Evolutionary conservation across 2,797 vertebrate species (phyloP), one percentile per base, ranked within the genome.

Genomic region (Acipenser ruthenus): DNA sequence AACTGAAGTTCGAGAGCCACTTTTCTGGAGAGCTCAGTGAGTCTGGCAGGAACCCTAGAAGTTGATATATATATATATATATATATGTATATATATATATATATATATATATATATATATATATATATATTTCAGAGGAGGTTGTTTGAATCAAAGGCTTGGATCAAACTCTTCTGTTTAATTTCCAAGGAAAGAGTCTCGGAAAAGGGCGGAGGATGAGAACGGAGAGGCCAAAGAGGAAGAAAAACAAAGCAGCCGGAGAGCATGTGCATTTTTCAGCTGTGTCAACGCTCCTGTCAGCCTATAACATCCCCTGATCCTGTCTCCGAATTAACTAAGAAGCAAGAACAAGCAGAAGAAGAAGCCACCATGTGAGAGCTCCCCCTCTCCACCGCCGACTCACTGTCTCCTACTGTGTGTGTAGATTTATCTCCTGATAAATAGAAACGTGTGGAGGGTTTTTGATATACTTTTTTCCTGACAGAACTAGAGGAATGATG

Each of bases 401-500:
- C 11, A 10, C 12, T 63, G 48, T 6, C 47, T 66, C 49, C 60
- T 6, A n/a, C n/a, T 23, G 23, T 49, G 69, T n/a, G 12, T 58
- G 13, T 10, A 58, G 12, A 58, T n/a, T 6, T 58, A 11, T 53
- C 52, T n/a, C 12, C 23, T 37, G 23, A 37, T 37, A 37, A 37
- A 3, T 37, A 37, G 23, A 37, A 37, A 37, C 23, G 23, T 37
- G 23, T 37, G 23, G 23, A 37, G 23, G 23, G 23, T 37, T 37
- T 37, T 37, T 37, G 15, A 37, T 37, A 37, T 37, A 37, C 23
- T 62, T 18, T 68, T 37, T 58, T 47, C 49, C 12, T 23, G 3
- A 9, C 23, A 52, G 67, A n/a, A 53, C 52, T 15, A 62, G 9
- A 62, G 61, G n/a, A 49, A 55, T 53, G 62, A 67, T 67, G 85